phyloP scores from a whole-genome alignment of 2,888 invertebrate genomes.

The Trypoxylon attenuatum region DNA sequence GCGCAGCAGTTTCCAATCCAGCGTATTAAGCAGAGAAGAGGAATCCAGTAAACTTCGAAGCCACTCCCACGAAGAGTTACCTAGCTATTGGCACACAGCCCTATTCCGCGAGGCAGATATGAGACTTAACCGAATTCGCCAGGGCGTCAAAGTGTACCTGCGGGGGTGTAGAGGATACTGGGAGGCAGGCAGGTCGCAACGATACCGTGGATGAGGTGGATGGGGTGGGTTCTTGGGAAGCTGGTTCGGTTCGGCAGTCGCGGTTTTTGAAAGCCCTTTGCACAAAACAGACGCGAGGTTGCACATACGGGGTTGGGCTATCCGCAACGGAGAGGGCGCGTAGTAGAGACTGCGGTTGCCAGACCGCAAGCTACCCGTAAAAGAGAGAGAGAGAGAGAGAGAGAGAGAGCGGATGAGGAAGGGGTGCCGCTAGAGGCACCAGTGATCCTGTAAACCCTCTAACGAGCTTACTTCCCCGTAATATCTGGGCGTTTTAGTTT shows the following conservation, averaged over 20 bases:
- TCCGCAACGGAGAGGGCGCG: constrained; percentile 66
- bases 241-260: constrained; percentile 58
- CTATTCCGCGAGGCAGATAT: constrained; percentile 31
- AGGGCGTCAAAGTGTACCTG: constrained; percentile 49
- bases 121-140: constrained; percentile 46
- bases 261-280: constrained; percentile 69
- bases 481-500: constrained; percentile 69
- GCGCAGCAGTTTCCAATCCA: no score
- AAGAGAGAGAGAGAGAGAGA: no score
- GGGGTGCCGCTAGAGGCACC: constrained; percentile 36
- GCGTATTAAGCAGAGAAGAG: no score
- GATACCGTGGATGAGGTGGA: constrained; percentile 31
- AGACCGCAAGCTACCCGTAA: constrained; percentile 71
- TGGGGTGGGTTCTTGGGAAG: constrained; percentile 36
- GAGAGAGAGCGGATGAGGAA: constrained; percentile 51
- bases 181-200: constrained; percentile 43
- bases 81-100: background rate
- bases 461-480: constrained; percentile 72
- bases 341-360: constrained; percentile 70
- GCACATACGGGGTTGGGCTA: constrained; percentile 57
- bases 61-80: background rate
- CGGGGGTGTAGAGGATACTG: constrained; percentile 22
- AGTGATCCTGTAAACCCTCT: constrained; percentile 66
- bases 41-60: no score
- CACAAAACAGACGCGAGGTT: constrained; percentile 62